These are phyloP conservation scores for Masticophis lateralis DNA, from an alignment of 2,797 vertebrate genomes.

Conservation along the genomic window DNA sequence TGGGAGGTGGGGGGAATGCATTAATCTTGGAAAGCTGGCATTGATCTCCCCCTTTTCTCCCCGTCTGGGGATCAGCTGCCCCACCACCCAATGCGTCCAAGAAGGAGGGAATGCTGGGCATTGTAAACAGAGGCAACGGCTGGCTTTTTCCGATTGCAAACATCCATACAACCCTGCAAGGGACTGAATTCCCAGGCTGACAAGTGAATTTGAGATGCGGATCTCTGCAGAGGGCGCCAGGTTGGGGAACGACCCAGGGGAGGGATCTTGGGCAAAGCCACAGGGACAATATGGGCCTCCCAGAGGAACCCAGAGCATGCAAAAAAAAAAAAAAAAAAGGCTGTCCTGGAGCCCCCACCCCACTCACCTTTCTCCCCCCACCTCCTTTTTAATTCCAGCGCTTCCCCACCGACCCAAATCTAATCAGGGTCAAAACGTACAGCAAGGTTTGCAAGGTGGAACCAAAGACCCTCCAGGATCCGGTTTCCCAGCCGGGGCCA, in stretches of 20 bases:
- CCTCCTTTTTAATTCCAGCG: too few species aligned
- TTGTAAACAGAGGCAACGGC: neutral
- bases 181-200: neutral
- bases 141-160: neutral
- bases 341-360: too few species aligned
- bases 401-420: neutral
- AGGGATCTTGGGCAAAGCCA: neutral
- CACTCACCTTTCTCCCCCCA: neutral
- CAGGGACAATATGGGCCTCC: neutral
- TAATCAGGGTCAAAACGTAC: rapidly evolving
- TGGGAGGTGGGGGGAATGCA: neutral
- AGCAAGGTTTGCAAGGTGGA: neutral
- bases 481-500: neutral
- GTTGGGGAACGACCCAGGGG: neutral
- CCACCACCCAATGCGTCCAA: neutral
- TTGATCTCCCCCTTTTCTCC: neutral
- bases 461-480: rapidly evolving
- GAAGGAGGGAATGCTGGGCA: neutral
- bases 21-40: neutral
- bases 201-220: too few species aligned
- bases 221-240: neutral
- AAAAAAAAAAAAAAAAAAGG: too few species aligned
- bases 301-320: too few species aligned
- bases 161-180: neutral
- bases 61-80: neutral